These are phyloP conservation scores for Parauchenoglanis punctatus DNA, from an alignment of 2,797 vertebrate species.

Conservation along the genomic window DNA sequence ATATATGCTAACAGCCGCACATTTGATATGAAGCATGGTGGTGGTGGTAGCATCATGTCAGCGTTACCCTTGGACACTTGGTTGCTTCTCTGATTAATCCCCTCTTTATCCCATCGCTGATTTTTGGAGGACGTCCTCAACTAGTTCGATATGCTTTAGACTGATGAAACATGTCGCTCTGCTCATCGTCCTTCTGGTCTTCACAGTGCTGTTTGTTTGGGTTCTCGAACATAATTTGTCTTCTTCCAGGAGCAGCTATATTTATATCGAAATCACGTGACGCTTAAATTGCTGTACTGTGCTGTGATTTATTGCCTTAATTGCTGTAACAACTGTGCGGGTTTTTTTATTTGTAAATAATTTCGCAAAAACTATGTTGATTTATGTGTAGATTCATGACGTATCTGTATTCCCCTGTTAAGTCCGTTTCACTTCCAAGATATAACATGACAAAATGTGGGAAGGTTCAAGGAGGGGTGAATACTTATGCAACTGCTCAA, in stretches of 20 bases:
- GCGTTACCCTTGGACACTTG: background rate
- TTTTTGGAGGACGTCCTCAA: background rate
- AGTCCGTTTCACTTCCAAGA: background rate
- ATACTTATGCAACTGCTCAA: background rate
- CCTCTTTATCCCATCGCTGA: background rate
- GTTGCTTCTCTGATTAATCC: background rate
- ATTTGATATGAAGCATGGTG: background rate
- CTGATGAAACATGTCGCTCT: background rate
- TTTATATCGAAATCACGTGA: background rate
- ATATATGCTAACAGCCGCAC: background rate
- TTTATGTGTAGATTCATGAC: background rate
- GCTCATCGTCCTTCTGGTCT: background rate
- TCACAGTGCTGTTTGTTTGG: background rate
- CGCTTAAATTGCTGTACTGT: background rate
- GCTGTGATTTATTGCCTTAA: too few species aligned
- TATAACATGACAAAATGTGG: background rate
- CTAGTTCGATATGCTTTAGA: background rate
- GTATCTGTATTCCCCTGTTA: background rate
- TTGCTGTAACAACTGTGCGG: too few species aligned
- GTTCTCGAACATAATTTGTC: background rate
- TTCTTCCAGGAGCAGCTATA: background rate
- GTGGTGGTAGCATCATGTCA: background rate
- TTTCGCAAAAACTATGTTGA: background rate
- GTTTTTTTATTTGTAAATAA: background rate
- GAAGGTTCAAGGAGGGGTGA: background rate